Evolutionary conservation across 2,888 invertebrate genomes (phyloP).

Genomic region (Catocala sponsa): DNA sequence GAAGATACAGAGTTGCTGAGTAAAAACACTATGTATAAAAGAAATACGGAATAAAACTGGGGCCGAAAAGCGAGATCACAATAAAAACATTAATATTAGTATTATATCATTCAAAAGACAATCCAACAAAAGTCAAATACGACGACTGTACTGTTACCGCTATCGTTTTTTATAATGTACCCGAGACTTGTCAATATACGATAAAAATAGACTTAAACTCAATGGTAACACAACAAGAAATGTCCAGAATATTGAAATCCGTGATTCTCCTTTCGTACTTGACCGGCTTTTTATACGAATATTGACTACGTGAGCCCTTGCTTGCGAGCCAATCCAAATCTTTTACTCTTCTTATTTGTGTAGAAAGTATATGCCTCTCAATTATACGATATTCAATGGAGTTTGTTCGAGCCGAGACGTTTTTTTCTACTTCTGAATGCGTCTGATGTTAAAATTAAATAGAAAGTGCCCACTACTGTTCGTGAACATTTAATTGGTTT

Average conservation of each 20-base stretch:
- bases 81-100: too few relatives aligned
- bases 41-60: too few relatives aligned
- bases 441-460: slow-evolving; percentile 42
- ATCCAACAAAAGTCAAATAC: too few relatives aligned
- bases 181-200: too few relatives aligned
- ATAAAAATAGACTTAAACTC: too few relatives aligned
- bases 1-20: too few relatives aligned
- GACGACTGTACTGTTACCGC: too few relatives aligned
- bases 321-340: slow-evolving; percentile 42
- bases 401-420: slow-evolving; percentile 31
- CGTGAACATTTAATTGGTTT: slow-evolving; percentile 52
- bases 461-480: slow-evolving; percentile 51
- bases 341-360: slow-evolving; percentile 42
- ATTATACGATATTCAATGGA: slow-evolving; percentile 33
- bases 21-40: too few relatives aligned
- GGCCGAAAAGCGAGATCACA: too few relatives aligned
- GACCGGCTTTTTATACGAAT: slow-evolving; percentile 11
- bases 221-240: not conserved
- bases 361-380: slow-evolving; percentile 48
- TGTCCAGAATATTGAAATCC: slow-evolving; percentile 25
- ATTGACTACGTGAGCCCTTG: slow-evolving; percentile 43
- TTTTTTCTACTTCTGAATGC: slow-evolving; percentile 15
- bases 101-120: too few relatives aligned
- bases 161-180: too few relatives aligned
- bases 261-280: slow-evolving; percentile 5